Evolutionary conservation across 92 coral and sea anemone species (phyloP), one percentile per base, ranked within the genome.

Genomic region (Epizoanthus scotinus): DNA sequence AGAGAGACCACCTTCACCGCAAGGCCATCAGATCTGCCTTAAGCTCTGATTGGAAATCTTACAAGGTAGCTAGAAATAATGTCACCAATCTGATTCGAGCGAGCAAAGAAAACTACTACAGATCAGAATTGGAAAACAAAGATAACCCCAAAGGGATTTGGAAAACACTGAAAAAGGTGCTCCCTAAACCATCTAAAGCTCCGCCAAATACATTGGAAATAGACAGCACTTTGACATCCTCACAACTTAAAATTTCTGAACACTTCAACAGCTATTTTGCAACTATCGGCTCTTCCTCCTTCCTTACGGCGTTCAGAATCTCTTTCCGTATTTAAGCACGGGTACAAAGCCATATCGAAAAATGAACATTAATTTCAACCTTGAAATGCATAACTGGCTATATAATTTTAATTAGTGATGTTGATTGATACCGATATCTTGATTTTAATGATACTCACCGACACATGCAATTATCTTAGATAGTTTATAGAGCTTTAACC

Each of bases 231-330:
- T 40, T 9, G 8, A 40, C 44, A 40, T 40, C 44, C 44, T 40
- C 44, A 40, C 44, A 6, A 40, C 44, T 6, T 40, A 40, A 6
- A 40, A 40, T 40, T 40, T 6, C 8, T 9, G 44, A 40, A 40
- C 44, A 40, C 8, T 40, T 36, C 42, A 36, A 36, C 42, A 36
- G n/a, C n/a, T n/a, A n/a, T n/a, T n/a, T n/a, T n/a, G 83, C 82
- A 6, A 82, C 90, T 47, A 82, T 87, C 28, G 84, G 84, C 8
- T 72, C 89, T n/a, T n/a, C n/a, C n/a, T n/a, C n/a, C n/a, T n/a
- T n/a, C n/a, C n/a, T n/a, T n/a, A n/a, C n/a, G n/a, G n/a, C n/a
- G n/a, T n/a, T n/a, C n/a, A n/a, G n/a, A n/a, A n/a, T n/a, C n/a
- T n/a, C n/a, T n/a, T n/a, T n/a, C n/a, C n/a, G n/a, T n/a, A n/a